Evolutionary conservation across 2,888 invertebrate species (phyloP).

Genomic region (Empis livida): DNA sequence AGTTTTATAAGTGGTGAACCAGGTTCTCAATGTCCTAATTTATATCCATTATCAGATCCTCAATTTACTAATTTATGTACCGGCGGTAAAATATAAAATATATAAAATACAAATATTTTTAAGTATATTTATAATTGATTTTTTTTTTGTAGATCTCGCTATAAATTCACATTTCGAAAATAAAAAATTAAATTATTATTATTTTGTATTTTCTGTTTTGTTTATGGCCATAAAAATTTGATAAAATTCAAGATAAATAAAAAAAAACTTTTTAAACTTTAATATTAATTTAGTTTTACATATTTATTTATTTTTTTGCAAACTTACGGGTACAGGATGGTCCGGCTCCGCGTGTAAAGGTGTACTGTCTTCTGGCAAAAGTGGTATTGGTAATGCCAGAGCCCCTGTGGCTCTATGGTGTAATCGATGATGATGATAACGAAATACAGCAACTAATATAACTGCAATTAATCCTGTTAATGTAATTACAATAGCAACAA

Average conservation of each 20-base stretch:
- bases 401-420: slow-evolving; percentile 21
- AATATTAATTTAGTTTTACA: neutral
- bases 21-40: slow-evolving; percentile 10
- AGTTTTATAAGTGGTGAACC: slow-evolving; percentile 9
- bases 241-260: too few species aligned
- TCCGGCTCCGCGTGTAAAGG: slow-evolving; percentile 37
- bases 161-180: neutral
- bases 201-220: neutral
- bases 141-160: neutral
- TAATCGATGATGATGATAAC: slow-evolving; percentile 7
- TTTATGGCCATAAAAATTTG: too few species aligned
- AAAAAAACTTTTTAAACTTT: neutral
- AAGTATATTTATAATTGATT: neutral
- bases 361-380: slow-evolving; percentile 26
- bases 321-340: slow-evolving; percentile 38
- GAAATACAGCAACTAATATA: slow-evolving; percentile 25
- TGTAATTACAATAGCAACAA: slow-evolving; percentile 18
- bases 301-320: neutral
- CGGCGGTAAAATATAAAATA: neutral
- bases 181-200: neutral
- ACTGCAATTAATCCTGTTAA: slow-evolving; percentile 27
- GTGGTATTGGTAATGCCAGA: slow-evolving; percentile 34
- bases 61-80: slow-evolving; percentile 13
- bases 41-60: slow-evolving; percentile 9
- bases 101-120: neutral